phyloP scores from a whole-genome alignment of 2,797 vertebrate genomes.

The Centroberyx gerrardi region DNA sequence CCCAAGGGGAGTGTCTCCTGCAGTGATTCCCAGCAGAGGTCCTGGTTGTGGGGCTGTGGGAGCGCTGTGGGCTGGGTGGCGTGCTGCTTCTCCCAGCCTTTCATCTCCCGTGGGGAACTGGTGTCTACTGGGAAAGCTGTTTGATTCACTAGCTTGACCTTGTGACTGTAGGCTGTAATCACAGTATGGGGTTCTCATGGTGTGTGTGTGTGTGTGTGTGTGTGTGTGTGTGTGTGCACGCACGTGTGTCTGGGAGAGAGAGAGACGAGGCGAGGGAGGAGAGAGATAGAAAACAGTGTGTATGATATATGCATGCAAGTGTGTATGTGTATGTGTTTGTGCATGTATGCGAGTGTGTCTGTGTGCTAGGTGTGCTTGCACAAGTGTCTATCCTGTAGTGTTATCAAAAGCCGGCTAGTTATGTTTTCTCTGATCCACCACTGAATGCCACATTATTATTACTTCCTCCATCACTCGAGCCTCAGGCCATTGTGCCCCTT shows the following conservation, averaged over 20 bases:
- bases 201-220: conserved; percentile 32
- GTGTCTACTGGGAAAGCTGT: conserved; percentile 42
- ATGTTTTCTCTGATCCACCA: conserved; percentile 14
- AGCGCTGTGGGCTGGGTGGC: conserved; percentile 25
- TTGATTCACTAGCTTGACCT: conserved; percentile 60
- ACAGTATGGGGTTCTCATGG: conserved; percentile 31
- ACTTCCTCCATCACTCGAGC: conserved; percentile 21
- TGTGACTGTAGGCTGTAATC: conserved; percentile 44
- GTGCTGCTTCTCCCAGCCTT: conserved; percentile 51
- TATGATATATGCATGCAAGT: conserved; percentile 20
- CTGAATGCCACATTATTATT: conserved; percentile 26
- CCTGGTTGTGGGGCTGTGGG: conserved; percentile 35
- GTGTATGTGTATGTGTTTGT: conserved; percentile 1
- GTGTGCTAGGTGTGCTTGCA: conserved; percentile 4
- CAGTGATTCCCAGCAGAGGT: conserved; percentile 52
- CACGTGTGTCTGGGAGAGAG: conserved; percentile 9
- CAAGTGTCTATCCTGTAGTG: conserved; percentile 10
- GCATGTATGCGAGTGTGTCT: background rate
- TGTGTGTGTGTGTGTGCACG: background rate
- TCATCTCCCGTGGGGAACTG: conserved; percentile 54
- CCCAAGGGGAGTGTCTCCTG: conserved; percentile 48
- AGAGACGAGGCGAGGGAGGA: conserved; percentile 7
- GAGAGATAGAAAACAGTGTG: background rate
- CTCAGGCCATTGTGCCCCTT: conserved; percentile 21
- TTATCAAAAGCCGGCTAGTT: conserved; percentile 11